Percentiles rank a stretch among this genome's conserved stretches.
phyloP scores from a whole-genome alignment of 2,888 invertebrate species.

The Zaprionus bogoriensis region DNA sequence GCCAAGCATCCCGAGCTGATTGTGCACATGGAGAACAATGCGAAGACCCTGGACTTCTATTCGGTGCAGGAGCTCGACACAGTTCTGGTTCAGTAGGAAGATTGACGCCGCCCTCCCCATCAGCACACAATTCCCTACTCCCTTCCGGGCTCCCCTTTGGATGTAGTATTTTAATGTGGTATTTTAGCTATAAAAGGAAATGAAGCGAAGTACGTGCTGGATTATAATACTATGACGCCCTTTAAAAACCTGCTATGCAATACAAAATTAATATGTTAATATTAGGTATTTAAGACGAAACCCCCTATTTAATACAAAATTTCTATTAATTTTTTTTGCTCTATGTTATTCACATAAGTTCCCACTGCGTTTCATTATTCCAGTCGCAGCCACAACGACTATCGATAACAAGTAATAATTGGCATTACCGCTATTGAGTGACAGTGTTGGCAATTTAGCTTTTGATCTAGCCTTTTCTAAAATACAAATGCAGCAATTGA shows the following conservation, averaged over 20 bases:
- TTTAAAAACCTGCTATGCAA: slow-evolving; percentile 21
- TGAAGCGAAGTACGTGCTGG: slow-evolving; percentile 12
- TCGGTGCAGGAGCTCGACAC: slow-evolving; percentile 93
- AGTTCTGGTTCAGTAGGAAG: slow-evolving; percentile 86
- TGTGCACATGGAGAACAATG: slow-evolving; percentile 90
- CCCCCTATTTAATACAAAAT: slow-evolving; percentile 14
- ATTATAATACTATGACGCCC: slow-evolving; percentile 17
- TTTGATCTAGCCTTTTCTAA: too few relatives aligned
- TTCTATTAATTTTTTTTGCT: slow-evolving; percentile 39
- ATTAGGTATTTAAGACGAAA: slow-evolving; percentile 47
- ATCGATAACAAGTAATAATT: too few relatives aligned
- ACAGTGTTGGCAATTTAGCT: too few relatives aligned
- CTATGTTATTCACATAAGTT: slow-evolving; percentile 40
- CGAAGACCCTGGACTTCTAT: slow-evolving; percentile 92
- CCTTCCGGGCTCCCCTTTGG: slow-evolving; percentile 9
- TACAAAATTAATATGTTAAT: slow-evolving; percentile 53
- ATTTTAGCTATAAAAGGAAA: slow-evolving; percentile 45
- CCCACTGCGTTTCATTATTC: neutral
- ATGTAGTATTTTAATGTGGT: slow-evolving; percentile 52
- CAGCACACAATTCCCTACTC: too few relatives aligned
- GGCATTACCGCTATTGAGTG: too few relatives aligned
- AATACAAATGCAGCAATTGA: too few relatives aligned
- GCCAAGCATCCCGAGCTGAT: slow-evolving; percentile 86
- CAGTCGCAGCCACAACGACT: too few relatives aligned
- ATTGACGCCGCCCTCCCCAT: too few relatives aligned